Evolutionary conservation across 2,113 vertebrate genomes (phyloP), one percentile per base, ranked within the genome.

Genomic region (Arenaria interpres): DNA sequence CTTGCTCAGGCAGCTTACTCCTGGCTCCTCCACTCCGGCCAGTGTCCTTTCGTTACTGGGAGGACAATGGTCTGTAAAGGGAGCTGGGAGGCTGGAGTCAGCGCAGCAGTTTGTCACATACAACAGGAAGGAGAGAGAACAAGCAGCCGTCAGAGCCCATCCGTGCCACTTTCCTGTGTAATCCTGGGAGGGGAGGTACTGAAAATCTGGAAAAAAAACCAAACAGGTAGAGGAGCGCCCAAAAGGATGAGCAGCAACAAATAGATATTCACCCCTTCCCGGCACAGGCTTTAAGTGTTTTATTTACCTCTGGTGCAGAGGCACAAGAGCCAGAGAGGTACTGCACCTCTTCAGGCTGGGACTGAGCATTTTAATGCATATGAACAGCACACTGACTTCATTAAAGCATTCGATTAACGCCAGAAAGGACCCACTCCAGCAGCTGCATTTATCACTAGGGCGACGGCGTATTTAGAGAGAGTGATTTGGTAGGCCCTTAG

Each of bases 321-420:
- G 23, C 43, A 53, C 14, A 45, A 73, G 53, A 79, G 64, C 22
- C 51, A 24, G 64, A 67, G 60, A 69, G 35, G 22, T 79, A 51
- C 33, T 27, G 56, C 17, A 22, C 71, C 74, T 75, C 91, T 95
- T 79, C 73, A 96, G 95, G 41, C 78, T 53, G 54, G 79, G 77
- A 66, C 75, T 3, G 9, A 90, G 90, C 57, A 48, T 91, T 96
- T 90, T 90, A 93, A 96, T 96, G 96, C 85, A 14, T 22, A 45
- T 51, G 66, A 92, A 93, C 89, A 95, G 89, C 75, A 80, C 2
- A 10, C 93, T 93, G 94, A 92, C 96, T 97, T 97, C 96, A 95
- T 95, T 96, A 95, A 96, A 92, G 51, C 35, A 2, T 96, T 97
- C 89, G 37, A 97, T 97, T 96, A 97, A 95, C 51, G 24, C 74